Percentiles rank a stretch among this genome's conserved stretches.
These are phyloP conservation scores for Pecten maximus DNA, from an alignment of 2,888 invertebrate species.

Conservation along the genomic window DNA sequence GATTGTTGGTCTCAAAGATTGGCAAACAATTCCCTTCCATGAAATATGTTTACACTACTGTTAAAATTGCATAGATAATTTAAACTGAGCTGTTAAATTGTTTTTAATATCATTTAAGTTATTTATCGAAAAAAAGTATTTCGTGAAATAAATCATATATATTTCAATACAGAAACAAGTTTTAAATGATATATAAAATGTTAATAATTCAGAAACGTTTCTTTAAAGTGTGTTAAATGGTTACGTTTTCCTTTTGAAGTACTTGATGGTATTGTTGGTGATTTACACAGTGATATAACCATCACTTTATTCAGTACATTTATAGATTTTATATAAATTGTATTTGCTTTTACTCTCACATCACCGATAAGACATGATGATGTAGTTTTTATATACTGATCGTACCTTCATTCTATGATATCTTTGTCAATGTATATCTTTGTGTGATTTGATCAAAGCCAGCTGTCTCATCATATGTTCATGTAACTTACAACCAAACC, in stretches of 20 bases:
- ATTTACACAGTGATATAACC: too few species aligned
- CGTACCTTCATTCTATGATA: background rate
- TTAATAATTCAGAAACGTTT: too few species aligned
- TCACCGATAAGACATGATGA: background rate
- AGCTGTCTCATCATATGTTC: background rate
- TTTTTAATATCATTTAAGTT: background rate
- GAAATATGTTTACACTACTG: background rate
- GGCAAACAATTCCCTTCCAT: background rate
- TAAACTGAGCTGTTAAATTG: background rate
- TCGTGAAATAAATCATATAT: background rate
- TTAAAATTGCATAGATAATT: background rate
- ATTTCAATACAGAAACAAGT: too few species aligned
- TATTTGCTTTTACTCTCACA: background rate
- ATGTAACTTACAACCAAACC: too few species aligned
- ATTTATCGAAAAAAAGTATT: too few species aligned
- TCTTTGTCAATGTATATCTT: background rate
- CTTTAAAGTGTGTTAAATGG: too few species aligned
- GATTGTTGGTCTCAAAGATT: conserved; percentile 6
- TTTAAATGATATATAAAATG: too few species aligned
- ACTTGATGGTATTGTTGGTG: too few species aligned
- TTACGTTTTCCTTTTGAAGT: too few species aligned
- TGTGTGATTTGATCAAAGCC: background rate
- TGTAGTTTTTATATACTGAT: background rate
- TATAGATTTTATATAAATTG: background rate
- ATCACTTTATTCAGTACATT: too few species aligned